Percentiles rank a stretch among this genome's conserved stretches.
These are phyloP conservation scores for Heteromormyrus szaboi DNA, from an alignment of 2,797 vertebrate species.

Conservation along the genomic window DNA sequence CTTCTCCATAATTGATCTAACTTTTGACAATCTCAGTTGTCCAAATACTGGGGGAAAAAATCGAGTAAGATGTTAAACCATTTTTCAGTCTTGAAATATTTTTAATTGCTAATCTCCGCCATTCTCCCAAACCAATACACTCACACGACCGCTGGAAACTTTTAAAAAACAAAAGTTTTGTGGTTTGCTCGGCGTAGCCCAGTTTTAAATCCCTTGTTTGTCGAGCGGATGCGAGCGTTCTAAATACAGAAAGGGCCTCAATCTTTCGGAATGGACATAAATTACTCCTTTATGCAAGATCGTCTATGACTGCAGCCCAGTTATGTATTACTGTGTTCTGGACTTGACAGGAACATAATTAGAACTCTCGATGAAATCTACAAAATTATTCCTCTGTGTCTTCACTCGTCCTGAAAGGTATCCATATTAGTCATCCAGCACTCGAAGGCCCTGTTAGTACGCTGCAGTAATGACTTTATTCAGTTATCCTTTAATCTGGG, in stretches of 20 bases:
- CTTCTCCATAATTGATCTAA: not conserved
- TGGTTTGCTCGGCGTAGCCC: constrained; percentile 56
- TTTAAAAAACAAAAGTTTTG: not conserved
- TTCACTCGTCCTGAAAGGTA: constrained; percentile 76
- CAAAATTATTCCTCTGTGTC: constrained; percentile 87
- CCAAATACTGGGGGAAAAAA: not conserved
- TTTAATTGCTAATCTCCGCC: not conserved
- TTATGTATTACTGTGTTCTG: constrained; percentile 96
- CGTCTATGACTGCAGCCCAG: constrained; percentile 66
- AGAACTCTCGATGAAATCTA: constrained; percentile 98
- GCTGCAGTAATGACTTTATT: constrained; percentile 87
- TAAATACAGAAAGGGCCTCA: constrained; percentile 59
- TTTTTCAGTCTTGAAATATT: not conserved
- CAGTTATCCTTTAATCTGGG: constrained; percentile 81
- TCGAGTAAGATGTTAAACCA: not conserved
- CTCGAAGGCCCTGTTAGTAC: constrained; percentile 76
- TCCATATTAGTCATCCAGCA: constrained; percentile 84
- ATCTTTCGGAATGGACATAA: constrained; percentile 65
- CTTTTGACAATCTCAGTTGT: not conserved
- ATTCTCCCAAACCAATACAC: not conserved
- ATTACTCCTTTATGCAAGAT: constrained; percentile 64
- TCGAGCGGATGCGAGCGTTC: constrained; percentile 57
- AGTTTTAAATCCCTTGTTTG: constrained; percentile 70
- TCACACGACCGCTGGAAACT: constrained; percentile 5
- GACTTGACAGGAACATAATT: constrained; percentile 99